Base-by-base conservation (phyloP, 2,113 vertebrate genomes). In the Heterocephalus glaber region DNA sequence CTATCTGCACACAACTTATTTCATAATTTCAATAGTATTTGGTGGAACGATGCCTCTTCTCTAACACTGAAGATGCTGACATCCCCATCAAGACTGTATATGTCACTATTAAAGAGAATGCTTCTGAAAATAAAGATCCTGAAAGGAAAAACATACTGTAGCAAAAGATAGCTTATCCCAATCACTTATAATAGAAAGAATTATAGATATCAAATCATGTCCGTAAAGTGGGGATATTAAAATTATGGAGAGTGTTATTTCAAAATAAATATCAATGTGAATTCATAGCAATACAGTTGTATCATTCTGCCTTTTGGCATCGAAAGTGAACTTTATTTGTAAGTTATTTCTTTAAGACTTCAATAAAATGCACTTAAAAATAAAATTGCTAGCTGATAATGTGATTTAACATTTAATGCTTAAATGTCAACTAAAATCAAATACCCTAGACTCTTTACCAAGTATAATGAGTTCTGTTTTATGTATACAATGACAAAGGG, bases 61-160 rank as follows among this genome's bases (percentile, higher is more conserved):
- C 38, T 84, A 84, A 84, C 5, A 74, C 3, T 28, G 49, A 68
- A 47, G 22, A 4, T 9, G 3, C 3, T 65, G 22, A 74, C 13
- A 63, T 77, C 9, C 56, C 17, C 28, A 19, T 54, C n/a, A 66
- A 11, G 8, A 52, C 9, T 26, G 0, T 16, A 19, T 49, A 41
- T 38, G 76, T 81, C 44, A 70, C 22, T 38, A 24, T 38, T 85
- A 41, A n/a, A 72, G 38, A 70, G 38, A 92, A 77, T 65, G 19
- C 49, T 89, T 89, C 60, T 96, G 70, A 95, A 94, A 90, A 79
- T 72, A 82, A 94, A 85, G 68, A 47, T 17, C 8, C 26, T 88
- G 5, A 87, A 91, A 83, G 10, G 58, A 86, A 1, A 92, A 85
- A 85, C 4, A 22, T 35, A 85, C 56, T 90, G 60, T 65, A 85